Percentiles rank a stretch among this genome's conserved stretches.
Conservation (phyloP, 2,113 vertebrate species). For the Antechinus flavipes region DNA sequence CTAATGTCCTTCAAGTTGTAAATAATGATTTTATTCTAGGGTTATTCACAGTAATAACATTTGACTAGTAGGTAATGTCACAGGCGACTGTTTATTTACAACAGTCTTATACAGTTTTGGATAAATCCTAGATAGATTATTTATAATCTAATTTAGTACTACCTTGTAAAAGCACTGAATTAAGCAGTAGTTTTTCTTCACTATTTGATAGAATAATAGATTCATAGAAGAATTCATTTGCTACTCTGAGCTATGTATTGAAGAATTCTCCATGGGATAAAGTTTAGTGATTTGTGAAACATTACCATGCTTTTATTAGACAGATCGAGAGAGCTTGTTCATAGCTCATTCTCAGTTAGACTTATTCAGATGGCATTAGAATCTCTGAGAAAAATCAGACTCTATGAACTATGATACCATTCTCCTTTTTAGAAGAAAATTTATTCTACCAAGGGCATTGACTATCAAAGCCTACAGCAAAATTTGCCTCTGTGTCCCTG, state of each 20-base stretch:
- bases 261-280: neutral
- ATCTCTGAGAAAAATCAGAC: neutral
- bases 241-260: constrained; percentile 61
- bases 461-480: neutral
- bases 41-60: neutral
- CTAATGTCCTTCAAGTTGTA: neutral
- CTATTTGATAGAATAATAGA: constrained; percentile 56
- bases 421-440: neutral
- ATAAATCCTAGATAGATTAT: neutral
- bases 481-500: neutral
- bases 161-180: neutral
- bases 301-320: constrained; percentile 18
- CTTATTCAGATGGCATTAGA: neutral
- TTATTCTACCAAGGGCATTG: rapidly evolving
- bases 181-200: neutral
- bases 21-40: neutral
- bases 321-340: neutral
- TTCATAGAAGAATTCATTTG: constrained; percentile 61
- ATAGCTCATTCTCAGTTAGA: neutral
- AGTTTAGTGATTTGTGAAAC: constrained; percentile 53
- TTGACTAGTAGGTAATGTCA: neutral
- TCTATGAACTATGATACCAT: neutral
- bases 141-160: constrained; percentile 15
- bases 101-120: rapidly evolving
- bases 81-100: neutral